Evolutionary conservation across 2,113 vertebrate genomes (phyloP), one percentile per base, ranked within the genome.

Genomic region (Entosphenus tridentatus): DNA sequence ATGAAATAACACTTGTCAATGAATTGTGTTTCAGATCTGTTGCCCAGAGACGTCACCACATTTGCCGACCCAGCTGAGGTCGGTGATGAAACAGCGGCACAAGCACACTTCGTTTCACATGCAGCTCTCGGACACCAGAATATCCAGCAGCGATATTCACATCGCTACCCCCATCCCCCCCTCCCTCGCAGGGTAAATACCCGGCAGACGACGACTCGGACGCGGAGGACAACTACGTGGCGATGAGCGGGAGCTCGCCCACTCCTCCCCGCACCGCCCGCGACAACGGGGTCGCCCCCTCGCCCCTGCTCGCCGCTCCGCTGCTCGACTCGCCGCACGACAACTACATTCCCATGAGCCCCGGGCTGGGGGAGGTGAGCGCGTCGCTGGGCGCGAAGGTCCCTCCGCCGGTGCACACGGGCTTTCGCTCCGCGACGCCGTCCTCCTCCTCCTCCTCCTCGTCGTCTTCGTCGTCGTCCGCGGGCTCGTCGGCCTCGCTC

Each of bases 281-380:
- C 10, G 62, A 21, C n/a, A 65, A 65, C 62, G 39, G 39, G 39
- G 39, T 39, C 6, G n/a, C 62, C 62, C 89, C 85, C 78, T 89
- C 89, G 57, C 82, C 85, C 80, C 90, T 85, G 78, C 81, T 88
- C 71, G 78, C 86, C 1, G 92, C 95, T 76, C 84, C 85, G 39
- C 81, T 87, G 72, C 85, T 87, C 72, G 92, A 98, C 78, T 81
- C 88, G 70, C 62, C 10, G 11, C 62, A 16, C n/a, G 62, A 65
- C 21, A 97, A 98, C 80, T 98, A 98, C 17, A 87, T 98, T 67
- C 89, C 92, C 71, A 98, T 98, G 93, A 97, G 89, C 56, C 93
- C 92, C 0, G 83, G 89, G 79, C 89, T 84, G 1, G 84, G 90
- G 80, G 93, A 98, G 79, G 93, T 97, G 62, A n/a, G n/a, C 80